A percentile compares a stretch with the other conserved stretches of the same genome.
Evolutionary conservation across 2,888 invertebrate genomes (phyloP).

Genomic region (Caenorhabditis afra): DNA sequence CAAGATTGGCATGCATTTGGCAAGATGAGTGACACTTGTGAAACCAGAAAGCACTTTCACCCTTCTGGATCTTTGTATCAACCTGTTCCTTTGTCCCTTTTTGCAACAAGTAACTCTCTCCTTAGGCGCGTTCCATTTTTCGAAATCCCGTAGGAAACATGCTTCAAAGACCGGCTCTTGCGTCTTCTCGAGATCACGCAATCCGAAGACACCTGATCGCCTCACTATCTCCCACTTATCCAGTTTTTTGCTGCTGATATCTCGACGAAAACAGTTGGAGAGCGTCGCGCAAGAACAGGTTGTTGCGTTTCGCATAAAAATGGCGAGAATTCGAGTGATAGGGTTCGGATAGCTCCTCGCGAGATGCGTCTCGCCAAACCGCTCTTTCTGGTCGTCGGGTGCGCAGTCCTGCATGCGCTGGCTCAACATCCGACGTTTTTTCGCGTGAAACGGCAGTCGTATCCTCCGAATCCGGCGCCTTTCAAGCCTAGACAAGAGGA

Average conservation of each 20-base stretch:
- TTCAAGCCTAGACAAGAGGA: slow-evolving; percentile 73
- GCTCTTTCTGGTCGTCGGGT: slow-evolving; percentile 17
- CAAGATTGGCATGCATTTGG: slow-evolving; percentile 15
- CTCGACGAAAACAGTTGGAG: slow-evolving; percentile 52
- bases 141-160: background rate
- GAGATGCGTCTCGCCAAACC: slow-evolving; percentile 51
- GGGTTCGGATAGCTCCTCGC: background rate
- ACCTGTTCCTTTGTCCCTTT: too few relatives aligned
- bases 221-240: too few relatives aligned
- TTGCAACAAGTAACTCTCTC: too few relatives aligned
- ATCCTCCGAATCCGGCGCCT: slow-evolving; percentile 75
- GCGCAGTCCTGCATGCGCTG: slow-evolving; percentile 13
- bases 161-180: slow-evolving; percentile 23
- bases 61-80: too few relatives aligned
- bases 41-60: background rate
- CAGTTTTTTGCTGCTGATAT: slow-evolving; percentile 37
- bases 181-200: slow-evolving; percentile 47
- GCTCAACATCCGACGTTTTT: slow-evolving; percentile 40
- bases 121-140: too few relatives aligned
- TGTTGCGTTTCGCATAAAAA: slow-evolving; percentile 56
- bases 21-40: background rate
- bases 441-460: slow-evolving; percentile 67
- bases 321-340: slow-evolving; percentile 6
- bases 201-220: slow-evolving; percentile 26
- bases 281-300: slow-evolving; percentile 52